A percentile compares a stretch with the other conserved stretches of the same genome.
These are phyloP conservation scores for Chaenodraco wilsoni DNA, from an alignment of 2,797 vertebrate genomes.

Conservation along the genomic window DNA sequence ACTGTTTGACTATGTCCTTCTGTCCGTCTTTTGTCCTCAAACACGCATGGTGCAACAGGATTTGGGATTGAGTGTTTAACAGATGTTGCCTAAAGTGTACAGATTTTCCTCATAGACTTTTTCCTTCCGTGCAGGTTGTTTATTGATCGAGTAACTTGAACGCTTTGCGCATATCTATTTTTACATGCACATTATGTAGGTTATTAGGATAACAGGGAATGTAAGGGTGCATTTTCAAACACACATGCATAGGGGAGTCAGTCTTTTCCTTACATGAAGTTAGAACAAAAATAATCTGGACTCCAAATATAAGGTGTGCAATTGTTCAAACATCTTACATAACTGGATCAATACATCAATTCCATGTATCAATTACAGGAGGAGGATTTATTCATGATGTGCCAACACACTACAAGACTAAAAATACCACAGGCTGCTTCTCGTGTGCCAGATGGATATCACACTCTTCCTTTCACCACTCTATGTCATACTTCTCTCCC, in stretches of 20 bases:
- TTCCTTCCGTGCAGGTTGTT: background rate
- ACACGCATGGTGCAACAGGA: background rate
- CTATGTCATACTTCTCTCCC: constrained; percentile 1
- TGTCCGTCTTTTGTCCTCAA: background rate
- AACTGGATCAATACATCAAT: background rate
- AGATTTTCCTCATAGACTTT: background rate
- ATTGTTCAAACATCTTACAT: background rate
- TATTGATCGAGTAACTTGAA: background rate
- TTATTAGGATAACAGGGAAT: background rate
- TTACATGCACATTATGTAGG: background rate
- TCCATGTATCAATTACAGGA: constrained; percentile 14
- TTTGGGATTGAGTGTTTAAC: background rate
- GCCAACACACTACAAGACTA: constrained; percentile 27
- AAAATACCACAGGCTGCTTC: constrained; percentile 45
- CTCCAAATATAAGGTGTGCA: background rate
- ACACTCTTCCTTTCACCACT: constrained; percentile 43
- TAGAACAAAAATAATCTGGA: background rate
- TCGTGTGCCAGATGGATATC: constrained; percentile 41
- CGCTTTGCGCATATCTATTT: background rate
- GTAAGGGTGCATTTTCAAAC: background rate
- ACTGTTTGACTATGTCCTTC: background rate
- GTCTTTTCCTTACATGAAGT: background rate
- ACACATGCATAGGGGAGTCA: background rate
- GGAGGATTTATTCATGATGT: constrained; percentile 6
- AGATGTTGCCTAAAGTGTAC: too few relatives aligned